Base-by-base conservation (phyloP, 2,888 invertebrate genomes). In the Strigamia maritima region DNA sequence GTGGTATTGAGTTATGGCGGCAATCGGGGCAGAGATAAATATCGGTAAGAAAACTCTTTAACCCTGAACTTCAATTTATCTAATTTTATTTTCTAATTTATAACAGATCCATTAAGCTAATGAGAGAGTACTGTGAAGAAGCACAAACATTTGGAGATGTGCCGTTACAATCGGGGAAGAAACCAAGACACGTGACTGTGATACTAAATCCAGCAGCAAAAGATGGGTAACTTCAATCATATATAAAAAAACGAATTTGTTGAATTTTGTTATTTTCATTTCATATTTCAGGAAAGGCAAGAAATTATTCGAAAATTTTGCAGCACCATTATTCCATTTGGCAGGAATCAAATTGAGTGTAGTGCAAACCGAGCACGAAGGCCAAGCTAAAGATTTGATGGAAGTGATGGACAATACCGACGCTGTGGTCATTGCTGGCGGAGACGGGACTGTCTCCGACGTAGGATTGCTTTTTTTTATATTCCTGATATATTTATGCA, bases 361-460 rank as follows among this genome's bases (percentile, higher is more conserved):
- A 40, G 84, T 87, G 6, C 84, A 85, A 83, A 97, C 97, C 0
- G 92, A 94, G 83, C 91, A 92, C 60, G 94, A 95, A 84, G 95
- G 95, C 0, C 94, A 96, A 86, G 95, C 96, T 0, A 92, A 94
- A 84, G 90, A 91, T 81, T 89, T 94, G 81, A 90, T 95, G 80
- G 92, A 93, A 83, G 90, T 91, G 80, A 87, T 97, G 82, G 89
- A 90, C 54, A 90, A 91, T 8, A 92, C 93, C 0, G 94, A 96
- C 87, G 93, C 93, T 49, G 91, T 98, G 80, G 89, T 97, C 77
- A 91, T 97, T 0, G 98, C 96, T 77, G 98, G 98, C 2, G 98
- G 98, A 2, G 95, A 97, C 89, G 98, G 97, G 0, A 96, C 97
- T 0, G 85, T 97, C 0, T 92, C 94, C 0, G 98, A 98, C 88